Base-by-base conservation (phyloP, 2,888 invertebrate species). In the Dyspetes luteomarginatus region DNA sequence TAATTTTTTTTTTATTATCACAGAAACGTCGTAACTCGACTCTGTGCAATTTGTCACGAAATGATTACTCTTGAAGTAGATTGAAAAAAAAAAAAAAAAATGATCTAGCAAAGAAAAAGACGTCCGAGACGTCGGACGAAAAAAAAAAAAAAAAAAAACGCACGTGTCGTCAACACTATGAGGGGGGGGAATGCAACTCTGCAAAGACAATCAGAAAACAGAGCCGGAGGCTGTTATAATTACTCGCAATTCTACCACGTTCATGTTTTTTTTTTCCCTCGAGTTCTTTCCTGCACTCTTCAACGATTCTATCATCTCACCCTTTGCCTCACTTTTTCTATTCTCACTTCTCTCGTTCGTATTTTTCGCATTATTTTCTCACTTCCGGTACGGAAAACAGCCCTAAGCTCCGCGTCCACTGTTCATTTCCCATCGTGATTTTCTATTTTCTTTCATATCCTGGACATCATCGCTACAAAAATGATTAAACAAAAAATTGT, bases 211-310 rank as follows among this genome's bases (percentile, higher is more conserved):
- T 81, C 81, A 64, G 50, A 65, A 26, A 48, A 73, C 24, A 85
- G 79, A 82, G 83, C 83, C 79, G 67, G 83, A 78, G 83, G 82
- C 80, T 82, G 79, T 82, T 87, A 87, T 89, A 88, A 88, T 88
- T 87, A 88, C 86, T 86, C 80, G 80, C 62, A 60, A 74, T 19
- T n/a, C 69, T 55, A 26, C 60, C 22, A 24, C 28, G 30, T 48
- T 79, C 79, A 80, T 74, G 60, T 80, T 78, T 85, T 86, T 69
- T 81, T 3, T 60, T 26, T 30, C n/a, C 9, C 41, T 30, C 36
- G 36, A 12, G 36, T 36, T 36, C 0, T 36, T 36, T 12, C 36
- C 3, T 12, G 0, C 36, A 41, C 72, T 19, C 28, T 74, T 43
- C 62, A 43, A 56, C n/a, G 15, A 58, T 58, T 17, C 30, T 58